Conservation (phyloP, 2,888 invertebrate genomes). For the Malthinus flaveolus region DNA sequence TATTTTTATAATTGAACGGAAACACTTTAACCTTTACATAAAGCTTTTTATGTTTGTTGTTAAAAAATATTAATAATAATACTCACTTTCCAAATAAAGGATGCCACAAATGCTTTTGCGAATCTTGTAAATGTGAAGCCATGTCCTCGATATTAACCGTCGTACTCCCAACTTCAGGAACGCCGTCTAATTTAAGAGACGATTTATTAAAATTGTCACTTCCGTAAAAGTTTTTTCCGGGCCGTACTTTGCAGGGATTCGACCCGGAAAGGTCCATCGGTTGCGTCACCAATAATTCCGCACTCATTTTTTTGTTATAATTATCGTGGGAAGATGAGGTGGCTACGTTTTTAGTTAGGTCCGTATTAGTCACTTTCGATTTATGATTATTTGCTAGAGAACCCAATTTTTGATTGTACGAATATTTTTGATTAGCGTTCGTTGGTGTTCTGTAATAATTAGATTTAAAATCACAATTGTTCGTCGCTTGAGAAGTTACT, state of each 20-base stretch:
- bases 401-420: constrained; percentile 27
- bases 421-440: neutral
- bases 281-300: constrained; percentile 33
- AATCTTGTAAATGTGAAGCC: constrained; percentile 54
- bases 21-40: too few species aligned
- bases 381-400: constrained; percentile 29
- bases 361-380: constrained; percentile 15
- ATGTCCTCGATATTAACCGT: constrained; percentile 62
- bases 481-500: neutral
- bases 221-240: constrained; percentile 56
- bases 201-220: constrained; percentile 47
- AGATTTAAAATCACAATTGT: constrained; percentile 14
- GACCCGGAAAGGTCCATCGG: constrained; percentile 55
- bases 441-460: constrained; percentile 4
- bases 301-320: constrained; percentile 11
- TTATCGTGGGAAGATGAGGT: constrained; percentile 6
- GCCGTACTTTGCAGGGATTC: constrained; percentile 48
- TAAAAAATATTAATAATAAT: neutral
- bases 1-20: too few species aligned
- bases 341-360: constrained; percentile 3
- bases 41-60: neutral
- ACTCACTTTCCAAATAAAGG: constrained; percentile 85
- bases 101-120: constrained; percentile 78
- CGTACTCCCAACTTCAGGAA: constrained; percentile 67
- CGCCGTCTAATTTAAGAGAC: constrained; percentile 57